Base-by-base conservation (phyloP, 2,888 invertebrate species). In the Idaea straminata region DNA sequence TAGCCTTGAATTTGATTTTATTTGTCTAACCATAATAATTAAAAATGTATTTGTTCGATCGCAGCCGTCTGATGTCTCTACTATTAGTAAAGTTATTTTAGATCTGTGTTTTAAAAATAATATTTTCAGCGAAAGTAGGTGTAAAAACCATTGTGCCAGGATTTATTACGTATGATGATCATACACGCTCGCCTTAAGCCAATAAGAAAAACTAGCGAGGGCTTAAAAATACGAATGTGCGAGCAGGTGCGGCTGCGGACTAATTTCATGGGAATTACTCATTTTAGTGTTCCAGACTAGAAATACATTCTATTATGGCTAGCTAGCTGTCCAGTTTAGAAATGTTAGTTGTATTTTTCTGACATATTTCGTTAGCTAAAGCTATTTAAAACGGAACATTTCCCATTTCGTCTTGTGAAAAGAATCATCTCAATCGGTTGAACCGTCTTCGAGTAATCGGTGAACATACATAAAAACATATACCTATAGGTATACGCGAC, bases 141-240 rank as follows among this genome's bases (percentile, higher is more conserved):
- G 25, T 25, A 25, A 67, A 73, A 75, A 79, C 79, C 80, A 83
- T 82, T 82, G 81, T 82, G 77, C 70, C 73, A 72, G 78, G 79
- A 83, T 84, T 83, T 84, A 84, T 83, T 82, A 78, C 79, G 74
- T 84, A 84, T 83, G 81, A 78, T 79, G 74, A 76, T 77, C 79
- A 76, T 77, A 76, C 75, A 72, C 70, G 75, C 70, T 72, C 75
- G 25, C 59, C 62, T 61, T 65, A 66, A 75, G 64, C 70, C 68
- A 75, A 78, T 74, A 75, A 79, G 79, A 78, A 80, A 80, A 81
- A 81, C 78, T 78, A 79, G 78, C 77, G 77, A 77, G 70, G 72
- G 69, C 67, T 75, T 73, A 72, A 74, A 77, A 72, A 77, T 74
- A 74, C 70, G 75, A 66, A 72, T 65, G 70, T 63, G 67, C 61